Conservation (phyloP, 2,797 vertebrate species). For the Chelidonichthys spinosus region DNA sequence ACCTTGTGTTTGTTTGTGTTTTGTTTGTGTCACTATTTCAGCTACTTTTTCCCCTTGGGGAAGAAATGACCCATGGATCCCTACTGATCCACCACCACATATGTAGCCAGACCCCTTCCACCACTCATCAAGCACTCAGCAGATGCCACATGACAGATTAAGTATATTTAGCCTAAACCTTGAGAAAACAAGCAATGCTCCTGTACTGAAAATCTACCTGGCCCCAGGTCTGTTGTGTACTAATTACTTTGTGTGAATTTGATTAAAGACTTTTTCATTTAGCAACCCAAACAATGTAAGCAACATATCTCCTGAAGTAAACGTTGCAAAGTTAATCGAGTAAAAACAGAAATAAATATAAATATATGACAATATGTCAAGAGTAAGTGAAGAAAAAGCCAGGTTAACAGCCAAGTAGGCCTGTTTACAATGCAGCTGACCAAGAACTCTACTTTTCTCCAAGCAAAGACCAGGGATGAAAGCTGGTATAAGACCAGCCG, state of each 20-base stretch:
- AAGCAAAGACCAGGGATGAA: background rate
- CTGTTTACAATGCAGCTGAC: no score
- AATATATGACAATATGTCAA: background rate
- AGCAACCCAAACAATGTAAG: slow-evolving; percentile 7
- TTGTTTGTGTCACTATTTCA: background rate
- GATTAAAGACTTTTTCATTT: slow-evolving; percentile 33
- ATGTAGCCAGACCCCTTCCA: background rate
- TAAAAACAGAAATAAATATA: background rate
- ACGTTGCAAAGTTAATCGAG: background rate
- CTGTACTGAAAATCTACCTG: slow-evolving; percentile 9
- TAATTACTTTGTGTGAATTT: slow-evolving; percentile 26
- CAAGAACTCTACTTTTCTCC: no score
- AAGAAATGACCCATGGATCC: background rate
- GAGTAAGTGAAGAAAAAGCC: background rate
- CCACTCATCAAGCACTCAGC: slow-evolving; percentile 6
- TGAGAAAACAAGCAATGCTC: background rate
- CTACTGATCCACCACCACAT: background rate
- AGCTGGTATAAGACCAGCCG: no score
- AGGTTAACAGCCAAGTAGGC: background rate
- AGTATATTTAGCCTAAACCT: slow-evolving; percentile 25
- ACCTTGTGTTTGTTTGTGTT: background rate
- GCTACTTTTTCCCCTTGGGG: background rate
- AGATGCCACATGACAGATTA: slow-evolving; percentile 7
- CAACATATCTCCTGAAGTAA: slow-evolving; percentile 16
- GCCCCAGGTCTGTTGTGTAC: slow-evolving; percentile 7